These are phyloP conservation scores for Naja naja DNA, from an alignment of 2,113 vertebrate species.

Conservation along the genomic window DNA sequence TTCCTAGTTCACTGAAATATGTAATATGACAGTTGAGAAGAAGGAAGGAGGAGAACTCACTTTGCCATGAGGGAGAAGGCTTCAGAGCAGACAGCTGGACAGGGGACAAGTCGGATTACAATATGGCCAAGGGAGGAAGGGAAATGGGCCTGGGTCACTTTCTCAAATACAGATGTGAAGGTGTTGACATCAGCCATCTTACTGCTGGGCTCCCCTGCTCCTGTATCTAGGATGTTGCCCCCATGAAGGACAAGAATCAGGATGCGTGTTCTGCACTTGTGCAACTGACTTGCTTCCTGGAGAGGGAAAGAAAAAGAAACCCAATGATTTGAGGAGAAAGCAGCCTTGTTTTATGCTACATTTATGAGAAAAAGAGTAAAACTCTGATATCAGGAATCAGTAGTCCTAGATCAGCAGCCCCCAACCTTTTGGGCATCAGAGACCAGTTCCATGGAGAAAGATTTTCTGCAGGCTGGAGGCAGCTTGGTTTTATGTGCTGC, in stretches of 20 bases:
- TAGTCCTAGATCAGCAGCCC: too few relatives aligned
- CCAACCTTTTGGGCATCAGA: too few relatives aligned
- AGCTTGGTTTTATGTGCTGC: too few relatives aligned
- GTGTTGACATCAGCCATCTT: slow-evolving; percentile 87
- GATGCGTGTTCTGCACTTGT: slow-evolving; percentile 86
- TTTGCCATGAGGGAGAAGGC: slow-evolving; percentile 94
- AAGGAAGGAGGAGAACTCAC: slow-evolving; percentile 71
- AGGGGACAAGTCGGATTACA: slow-evolving; percentile 87
- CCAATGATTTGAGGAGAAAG: background rate
- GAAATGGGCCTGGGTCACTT: slow-evolving; percentile 88
- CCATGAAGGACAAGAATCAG: slow-evolving; percentile 92
- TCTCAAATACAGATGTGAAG: slow-evolving; percentile 87
- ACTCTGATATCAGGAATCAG: background rate
- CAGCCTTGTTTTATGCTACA: background rate
- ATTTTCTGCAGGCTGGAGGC: too few relatives aligned
- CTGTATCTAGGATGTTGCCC: slow-evolving; percentile 89
- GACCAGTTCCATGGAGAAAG: too few relatives aligned
- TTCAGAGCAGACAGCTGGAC: slow-evolving; percentile 91
- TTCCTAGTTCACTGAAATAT: background rate
- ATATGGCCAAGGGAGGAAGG: slow-evolving; percentile 86
- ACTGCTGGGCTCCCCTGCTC: slow-evolving; percentile 79
- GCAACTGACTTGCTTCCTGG: slow-evolving; percentile 71
- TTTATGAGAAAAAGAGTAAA: background rate
- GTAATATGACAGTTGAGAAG: background rate
- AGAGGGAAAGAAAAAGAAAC: background rate